These are phyloP conservation scores for Steinernema carpocapsae DNA, from an alignment of 2,888 invertebrate species.

Conservation along the genomic window DNA sequence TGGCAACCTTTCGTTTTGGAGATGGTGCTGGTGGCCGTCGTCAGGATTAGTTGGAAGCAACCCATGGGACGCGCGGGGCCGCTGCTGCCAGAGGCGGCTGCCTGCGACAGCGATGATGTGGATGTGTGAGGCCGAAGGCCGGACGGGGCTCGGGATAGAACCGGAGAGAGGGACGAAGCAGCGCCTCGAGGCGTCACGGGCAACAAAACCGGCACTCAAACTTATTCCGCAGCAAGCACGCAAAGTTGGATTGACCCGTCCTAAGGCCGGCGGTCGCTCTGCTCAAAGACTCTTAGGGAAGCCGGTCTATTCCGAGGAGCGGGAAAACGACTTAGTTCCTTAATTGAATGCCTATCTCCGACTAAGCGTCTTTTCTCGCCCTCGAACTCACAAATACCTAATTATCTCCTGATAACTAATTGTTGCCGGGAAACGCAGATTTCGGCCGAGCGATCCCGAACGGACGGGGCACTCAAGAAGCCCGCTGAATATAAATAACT, in stretches of 20 bases:
- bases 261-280: background rate
- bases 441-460: background rate
- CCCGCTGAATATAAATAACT: background rate
- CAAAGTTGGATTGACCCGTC: constrained; percentile 18
- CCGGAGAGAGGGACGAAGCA: background rate
- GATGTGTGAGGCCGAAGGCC: constrained; percentile 2
- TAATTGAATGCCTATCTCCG: constrained; percentile 6
- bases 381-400: constrained; percentile 12
- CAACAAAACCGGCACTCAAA: constrained; percentile 27
- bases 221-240: constrained; percentile 14
- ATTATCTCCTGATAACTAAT: constrained; percentile 11
- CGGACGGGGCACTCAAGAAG: too few species aligned
- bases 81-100: constrained; percentile 34
- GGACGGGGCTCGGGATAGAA: constrained; percentile 10
- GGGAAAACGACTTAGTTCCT: background rate
- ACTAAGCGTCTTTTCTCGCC: background rate
- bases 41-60: constrained; percentile 32
- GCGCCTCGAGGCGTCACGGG: constrained; percentile 24
- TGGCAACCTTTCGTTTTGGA: constrained; percentile 19
- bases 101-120: constrained; percentile 24
- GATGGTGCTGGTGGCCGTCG: constrained; percentile 20
- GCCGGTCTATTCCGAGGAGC: background rate
- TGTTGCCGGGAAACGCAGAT: background rate
- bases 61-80: constrained; percentile 33
- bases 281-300: background rate